Conservation (phyloP, 2,797 vertebrate species). For the Cossypha niveicapilla region DNA sequence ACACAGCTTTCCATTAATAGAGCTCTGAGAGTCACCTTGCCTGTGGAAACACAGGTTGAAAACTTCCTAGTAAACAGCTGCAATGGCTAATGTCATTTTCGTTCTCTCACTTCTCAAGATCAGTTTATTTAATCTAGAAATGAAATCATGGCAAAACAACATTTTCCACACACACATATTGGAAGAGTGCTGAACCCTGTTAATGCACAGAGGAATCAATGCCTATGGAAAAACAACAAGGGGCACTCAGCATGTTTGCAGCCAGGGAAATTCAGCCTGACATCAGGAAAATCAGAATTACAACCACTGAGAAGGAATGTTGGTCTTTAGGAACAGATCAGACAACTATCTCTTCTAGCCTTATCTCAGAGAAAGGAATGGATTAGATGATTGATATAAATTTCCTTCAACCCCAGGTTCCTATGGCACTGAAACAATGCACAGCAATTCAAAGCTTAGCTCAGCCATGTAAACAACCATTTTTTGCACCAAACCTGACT, state of each 20-base stretch:
- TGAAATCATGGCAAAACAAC: background rate
- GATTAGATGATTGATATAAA: background rate
- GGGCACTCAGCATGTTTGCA: background rate
- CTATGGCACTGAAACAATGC: background rate
- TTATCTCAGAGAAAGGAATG: background rate
- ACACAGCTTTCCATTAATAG: background rate
- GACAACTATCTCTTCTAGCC: background rate
- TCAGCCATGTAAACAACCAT: fast-evolving
- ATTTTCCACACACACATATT: fast-evolving
- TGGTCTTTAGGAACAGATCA: background rate
- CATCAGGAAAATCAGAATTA: background rate
- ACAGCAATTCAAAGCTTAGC: background rate
- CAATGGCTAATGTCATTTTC: background rate
- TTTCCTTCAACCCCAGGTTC: background rate
- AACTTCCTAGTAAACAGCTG: background rate
- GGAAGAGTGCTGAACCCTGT: background rate
- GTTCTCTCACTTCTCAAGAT: background rate
- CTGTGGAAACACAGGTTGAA: background rate
- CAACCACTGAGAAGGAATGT: background rate
- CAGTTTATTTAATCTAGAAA: background rate
- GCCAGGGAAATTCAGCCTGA: background rate
- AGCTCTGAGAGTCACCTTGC: background rate
- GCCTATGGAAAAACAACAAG: background rate
- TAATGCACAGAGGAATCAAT: background rate
- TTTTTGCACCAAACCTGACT: background rate